A percentile compares a stretch with the other conserved stretches of the same genome.
Evolutionary conservation across 2,797 vertebrate genomes (phyloP).

Genomic region (Pampus argenteus): DNA sequence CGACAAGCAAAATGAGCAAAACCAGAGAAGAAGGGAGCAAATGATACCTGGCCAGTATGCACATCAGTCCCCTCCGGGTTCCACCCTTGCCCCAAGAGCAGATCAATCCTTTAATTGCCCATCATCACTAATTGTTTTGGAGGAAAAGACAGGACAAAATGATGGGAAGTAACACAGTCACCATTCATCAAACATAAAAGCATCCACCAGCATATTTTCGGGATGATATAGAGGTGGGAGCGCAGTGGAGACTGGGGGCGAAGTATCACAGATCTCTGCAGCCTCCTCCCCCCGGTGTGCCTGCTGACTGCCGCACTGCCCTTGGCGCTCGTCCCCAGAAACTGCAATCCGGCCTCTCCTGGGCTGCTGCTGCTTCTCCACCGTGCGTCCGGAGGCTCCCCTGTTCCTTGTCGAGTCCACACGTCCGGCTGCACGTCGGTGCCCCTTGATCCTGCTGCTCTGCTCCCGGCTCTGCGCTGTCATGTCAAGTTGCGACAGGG

Average conservation of each 20-base stretch:
- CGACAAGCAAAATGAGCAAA: conserved; percentile 80
- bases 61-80: conserved; percentile 83
- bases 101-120: conserved; percentile 73
- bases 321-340: conserved; percentile 87
- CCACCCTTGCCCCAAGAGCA: conserved; percentile 78
- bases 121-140: conserved; percentile 62
- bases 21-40: conserved; percentile 79
- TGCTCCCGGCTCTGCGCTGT: conserved; percentile 81
- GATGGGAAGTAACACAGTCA: conserved; percentile 55
- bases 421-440: conserved; percentile 84
- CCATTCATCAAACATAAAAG: conserved; percentile 60
- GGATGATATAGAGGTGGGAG: conserved; percentile 58
- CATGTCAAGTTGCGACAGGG: conserved; percentile 87
- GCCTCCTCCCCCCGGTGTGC: conserved; percentile 83
- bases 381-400: conserved; percentile 70
- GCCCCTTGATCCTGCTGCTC: conserved; percentile 84
- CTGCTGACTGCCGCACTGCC: conserved; percentile 87
- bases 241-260: conserved; percentile 62
- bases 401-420: conserved; percentile 76
- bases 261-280: conserved; percentile 79
- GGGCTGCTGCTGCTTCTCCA: conserved; percentile 71
- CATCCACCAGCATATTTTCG: conserved; percentile 59
- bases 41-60: conserved; percentile 79
- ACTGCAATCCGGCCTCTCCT: conserved; percentile 83
- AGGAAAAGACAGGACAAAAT: conserved; percentile 24